These are phyloP conservation scores for Zootoca vivipara DNA, from an alignment of 2,113 vertebrate species.

Conservation along the genomic window DNA sequence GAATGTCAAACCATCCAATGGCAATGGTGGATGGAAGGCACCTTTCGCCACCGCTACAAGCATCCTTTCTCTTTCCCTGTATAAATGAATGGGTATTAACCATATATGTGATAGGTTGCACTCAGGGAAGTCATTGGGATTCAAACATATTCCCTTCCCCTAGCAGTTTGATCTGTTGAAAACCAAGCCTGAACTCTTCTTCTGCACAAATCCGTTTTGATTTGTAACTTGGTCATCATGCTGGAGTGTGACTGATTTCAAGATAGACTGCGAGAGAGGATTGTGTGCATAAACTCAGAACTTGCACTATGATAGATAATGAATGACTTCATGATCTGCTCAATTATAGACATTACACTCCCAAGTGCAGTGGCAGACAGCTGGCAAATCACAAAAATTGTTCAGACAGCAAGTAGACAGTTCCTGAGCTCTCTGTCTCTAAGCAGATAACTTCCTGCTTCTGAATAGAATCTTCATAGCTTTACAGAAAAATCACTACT, in stretches of 20 bases:
- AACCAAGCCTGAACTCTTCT: background rate
- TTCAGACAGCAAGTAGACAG: background rate
- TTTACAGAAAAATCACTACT: background rate
- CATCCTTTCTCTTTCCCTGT: background rate
- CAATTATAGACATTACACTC: constrained; percentile 1
- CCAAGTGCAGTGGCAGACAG: background rate
- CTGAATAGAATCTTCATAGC: background rate
- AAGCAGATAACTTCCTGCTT: background rate
- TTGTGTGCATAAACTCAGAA: constrained; percentile 6
- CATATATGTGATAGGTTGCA: background rate
- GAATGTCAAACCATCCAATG: background rate
- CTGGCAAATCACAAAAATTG: background rate
- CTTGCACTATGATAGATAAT: constrained; percentile 14
- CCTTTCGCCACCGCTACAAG: background rate
- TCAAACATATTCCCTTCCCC: background rate
- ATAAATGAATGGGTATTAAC: too few relatives aligned
- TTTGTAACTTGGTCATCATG: background rate
- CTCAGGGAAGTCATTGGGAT: background rate
- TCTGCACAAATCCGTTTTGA: background rate
- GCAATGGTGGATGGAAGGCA: background rate
- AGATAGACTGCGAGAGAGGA: background rate
- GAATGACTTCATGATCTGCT: background rate
- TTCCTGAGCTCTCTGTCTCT: background rate
- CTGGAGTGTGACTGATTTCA: background rate
- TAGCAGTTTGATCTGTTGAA: background rate